phyloP scores from a whole-genome alignment of 2,797 vertebrate species.

The Silurus lanzhouensis region DNA sequence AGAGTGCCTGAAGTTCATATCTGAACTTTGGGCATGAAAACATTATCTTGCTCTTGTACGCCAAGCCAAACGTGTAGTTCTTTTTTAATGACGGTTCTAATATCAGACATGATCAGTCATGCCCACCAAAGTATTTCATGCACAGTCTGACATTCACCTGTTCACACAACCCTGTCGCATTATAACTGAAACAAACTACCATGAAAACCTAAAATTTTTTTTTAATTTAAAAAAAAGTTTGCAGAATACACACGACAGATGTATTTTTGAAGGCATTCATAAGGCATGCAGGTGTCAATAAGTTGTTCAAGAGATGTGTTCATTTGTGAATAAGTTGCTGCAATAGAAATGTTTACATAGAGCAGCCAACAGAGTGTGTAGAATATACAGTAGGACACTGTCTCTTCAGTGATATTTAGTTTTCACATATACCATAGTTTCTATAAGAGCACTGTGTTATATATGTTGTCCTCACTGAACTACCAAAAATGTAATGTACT shows the following conservation, averaged over 20 bases:
- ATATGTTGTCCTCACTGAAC: not conserved
- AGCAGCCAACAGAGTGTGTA: not conserved
- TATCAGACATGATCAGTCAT: not conserved
- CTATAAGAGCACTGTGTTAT: not conserved
- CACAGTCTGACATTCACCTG: not conserved
- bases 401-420: not conserved
- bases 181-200: not conserved
- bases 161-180: not conserved
- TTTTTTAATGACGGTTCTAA: not conserved
- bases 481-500: not conserved
- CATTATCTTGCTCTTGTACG: not conserved
- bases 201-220: not conserved
- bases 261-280: not conserved
- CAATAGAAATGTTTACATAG: not conserved
- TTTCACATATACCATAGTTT: not conserved
- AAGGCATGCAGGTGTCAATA: not conserved
- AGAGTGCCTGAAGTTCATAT: not conserved
- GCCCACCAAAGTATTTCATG: not conserved
- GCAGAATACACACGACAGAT: not conserved
- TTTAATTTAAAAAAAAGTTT: not conserved
- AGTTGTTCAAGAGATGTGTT: not conserved
- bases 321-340: not conserved
- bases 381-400: not conserved
- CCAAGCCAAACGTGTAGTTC: conserved; percentile 10
- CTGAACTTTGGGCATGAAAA: conserved; percentile 17